These are phyloP conservation scores for Hirtodrosophila confusa DNA, from an alignment of 2,888 invertebrate genomes.

Conservation along the genomic window DNA sequence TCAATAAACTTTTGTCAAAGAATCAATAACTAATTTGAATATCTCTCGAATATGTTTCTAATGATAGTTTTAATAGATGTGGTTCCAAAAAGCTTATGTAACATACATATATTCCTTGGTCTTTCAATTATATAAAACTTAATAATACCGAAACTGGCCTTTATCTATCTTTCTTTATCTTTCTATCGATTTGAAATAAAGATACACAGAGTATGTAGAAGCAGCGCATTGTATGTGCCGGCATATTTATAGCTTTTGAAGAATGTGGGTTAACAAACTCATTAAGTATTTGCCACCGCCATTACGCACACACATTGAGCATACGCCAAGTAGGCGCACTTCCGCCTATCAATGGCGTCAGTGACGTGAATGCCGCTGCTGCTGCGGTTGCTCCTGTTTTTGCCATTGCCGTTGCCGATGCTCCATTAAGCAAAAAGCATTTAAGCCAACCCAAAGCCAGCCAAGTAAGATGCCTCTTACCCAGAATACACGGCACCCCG, in stretches of 20 bases:
- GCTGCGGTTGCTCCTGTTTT: conserved; percentile 11
- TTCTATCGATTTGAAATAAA: background rate
- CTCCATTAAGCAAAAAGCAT: conserved; percentile 69
- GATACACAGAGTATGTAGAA: conserved; percentile 2
- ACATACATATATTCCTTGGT: too few relatives aligned
- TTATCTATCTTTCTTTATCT: too few relatives aligned
- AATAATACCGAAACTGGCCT: too few relatives aligned
- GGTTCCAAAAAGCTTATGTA: too few relatives aligned
- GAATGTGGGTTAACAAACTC: conserved; percentile 70
- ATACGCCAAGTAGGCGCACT: conserved; percentile 60
- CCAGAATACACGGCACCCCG: conserved; percentile 15
- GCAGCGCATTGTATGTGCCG: background rate
- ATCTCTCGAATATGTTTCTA: too few relatives aligned
- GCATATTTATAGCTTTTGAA: conserved; percentile 21
- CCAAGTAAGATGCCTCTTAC: conserved; percentile 16
- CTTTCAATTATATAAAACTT: too few relatives aligned
- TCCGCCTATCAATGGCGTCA: conserved; percentile 60
- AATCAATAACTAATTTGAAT: too few relatives aligned
- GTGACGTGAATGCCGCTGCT: conserved; percentile 36
- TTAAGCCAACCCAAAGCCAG: conserved; percentile 59
- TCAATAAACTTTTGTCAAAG: too few relatives aligned
- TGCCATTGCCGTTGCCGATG: conserved; percentile 19
- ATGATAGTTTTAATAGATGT: too few relatives aligned
- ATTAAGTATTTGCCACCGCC: conserved; percentile 48
- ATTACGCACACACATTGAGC: conserved; percentile 40